Percentiles rank a stretch among this genome's conserved stretches.
Evolutionary conservation across 2,888 invertebrate genomes (phyloP).

Genomic region (Epinotia bilunana): DNA sequence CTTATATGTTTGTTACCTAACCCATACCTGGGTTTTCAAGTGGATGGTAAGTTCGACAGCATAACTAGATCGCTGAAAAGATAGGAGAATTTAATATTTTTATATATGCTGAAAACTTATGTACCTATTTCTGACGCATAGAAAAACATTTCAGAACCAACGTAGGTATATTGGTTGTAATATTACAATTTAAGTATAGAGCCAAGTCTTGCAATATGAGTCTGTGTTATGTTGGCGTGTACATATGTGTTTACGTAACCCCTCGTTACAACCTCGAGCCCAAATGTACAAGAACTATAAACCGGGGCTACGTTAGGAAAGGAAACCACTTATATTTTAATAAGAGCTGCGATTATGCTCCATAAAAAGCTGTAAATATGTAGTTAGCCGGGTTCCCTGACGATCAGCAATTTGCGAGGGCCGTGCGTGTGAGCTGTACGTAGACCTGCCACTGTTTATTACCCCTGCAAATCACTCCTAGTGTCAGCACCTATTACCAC

Average conservation of each 20-base stretch:
- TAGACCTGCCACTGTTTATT: conserved; percentile 40
- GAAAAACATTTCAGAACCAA: not conserved
- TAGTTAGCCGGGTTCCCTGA: conserved; percentile 74
- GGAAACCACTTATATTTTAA: conserved; percentile 81
- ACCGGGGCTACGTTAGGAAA: conserved; percentile 69
- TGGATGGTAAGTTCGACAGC: too few species aligned
- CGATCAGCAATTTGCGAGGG: conserved; percentile 57
- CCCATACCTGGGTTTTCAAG: too few species aligned
- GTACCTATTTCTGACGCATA: too few species aligned
- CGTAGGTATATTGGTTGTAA: not conserved
- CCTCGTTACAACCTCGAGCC: conserved; percentile 35
- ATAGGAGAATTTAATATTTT: too few species aligned
- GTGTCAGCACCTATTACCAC: conserved; percentile 25
- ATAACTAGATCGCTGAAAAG: too few species aligned
- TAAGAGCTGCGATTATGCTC: conserved; percentile 80
- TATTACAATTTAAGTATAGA: not conserved
- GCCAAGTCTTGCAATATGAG: not conserved
- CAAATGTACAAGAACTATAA: conserved; percentile 61
- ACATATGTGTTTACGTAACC: conserved; percentile 34
- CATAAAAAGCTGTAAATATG: conserved; percentile 80
- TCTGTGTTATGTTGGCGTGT: not conserved
- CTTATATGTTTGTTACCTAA: too few species aligned
- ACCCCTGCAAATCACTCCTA: conserved; percentile 42
- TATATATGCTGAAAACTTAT: too few species aligned
- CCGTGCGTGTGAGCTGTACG: conserved; percentile 37